A percentile compares a stretch with the other conserved stretches of the same genome.
phyloP scores from a whole-genome alignment of 2,888 invertebrate genomes.

The Chalcis sispes region DNA sequence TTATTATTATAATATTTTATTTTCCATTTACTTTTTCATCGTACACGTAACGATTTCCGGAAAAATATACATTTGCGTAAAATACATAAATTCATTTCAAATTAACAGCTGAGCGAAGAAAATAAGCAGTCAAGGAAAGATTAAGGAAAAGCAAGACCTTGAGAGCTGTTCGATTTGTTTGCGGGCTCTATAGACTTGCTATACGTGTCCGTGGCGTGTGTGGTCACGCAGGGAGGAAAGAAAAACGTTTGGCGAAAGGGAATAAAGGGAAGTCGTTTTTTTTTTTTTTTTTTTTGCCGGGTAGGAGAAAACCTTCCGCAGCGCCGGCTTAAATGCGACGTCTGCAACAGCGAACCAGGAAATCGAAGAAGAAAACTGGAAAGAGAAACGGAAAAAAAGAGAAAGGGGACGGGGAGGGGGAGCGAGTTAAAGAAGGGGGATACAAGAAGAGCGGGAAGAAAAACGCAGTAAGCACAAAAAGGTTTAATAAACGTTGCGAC shows the following conservation, averaged over 20 bases:
- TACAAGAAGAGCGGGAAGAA: neutral
- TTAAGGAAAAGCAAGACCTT: neutral
- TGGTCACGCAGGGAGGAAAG: constrained; percentile 2
- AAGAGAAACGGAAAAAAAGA: neutral
- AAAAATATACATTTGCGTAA: too few species aligned
- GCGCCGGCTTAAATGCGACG: constrained; percentile 32
- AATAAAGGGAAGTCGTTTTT: too few species aligned
- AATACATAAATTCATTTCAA: constrained; percentile 23
- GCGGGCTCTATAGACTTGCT: neutral
- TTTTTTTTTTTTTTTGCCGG: constrained; percentile 20
- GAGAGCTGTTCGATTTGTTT: constrained; percentile 12
- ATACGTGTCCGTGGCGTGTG: neutral
- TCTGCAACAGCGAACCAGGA: constrained; percentile 22
- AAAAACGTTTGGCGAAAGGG: constrained; percentile 41
- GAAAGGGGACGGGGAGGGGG: too few species aligned
- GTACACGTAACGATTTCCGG: neutral
- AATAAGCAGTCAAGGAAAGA: constrained; percentile 5
- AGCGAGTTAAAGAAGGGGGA: neutral
- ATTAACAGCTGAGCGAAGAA: constrained; percentile 5
- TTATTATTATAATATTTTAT: too few species aligned
- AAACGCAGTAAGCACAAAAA: constrained; percentile 24
- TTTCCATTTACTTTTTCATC: neutral
- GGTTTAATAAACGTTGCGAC: constrained; percentile 48
- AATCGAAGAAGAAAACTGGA: constrained; percentile 20
- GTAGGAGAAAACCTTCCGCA: neutral